Conservation (phyloP, 2,888 invertebrate genomes). For the Margaritifera margaritifera region DNA sequence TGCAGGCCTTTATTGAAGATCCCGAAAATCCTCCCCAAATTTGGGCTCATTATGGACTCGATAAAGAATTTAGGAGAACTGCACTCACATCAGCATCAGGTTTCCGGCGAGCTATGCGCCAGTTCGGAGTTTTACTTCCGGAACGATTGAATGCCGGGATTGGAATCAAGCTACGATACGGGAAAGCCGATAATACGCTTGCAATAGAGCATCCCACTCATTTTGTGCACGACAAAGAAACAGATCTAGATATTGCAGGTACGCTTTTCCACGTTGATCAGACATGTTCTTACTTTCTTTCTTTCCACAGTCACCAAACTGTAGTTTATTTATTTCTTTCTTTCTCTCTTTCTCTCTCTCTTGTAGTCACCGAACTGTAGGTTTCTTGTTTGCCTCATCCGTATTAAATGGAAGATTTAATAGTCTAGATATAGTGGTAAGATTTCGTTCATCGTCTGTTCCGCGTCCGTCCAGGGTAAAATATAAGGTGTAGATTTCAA, state of each 20-base stretch:
- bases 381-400: too few relatives aligned
- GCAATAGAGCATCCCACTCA: conserved; percentile 47
- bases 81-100: conserved; percentile 30
- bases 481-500: too few relatives aligned
- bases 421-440: too few relatives aligned
- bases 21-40: conserved; percentile 45
- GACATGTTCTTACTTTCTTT: neutral
- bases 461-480: too few relatives aligned
- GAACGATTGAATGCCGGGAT: conserved; percentile 47
- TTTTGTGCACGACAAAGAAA: conserved; percentile 35
- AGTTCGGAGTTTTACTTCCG: conserved; percentile 59
- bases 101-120: conserved; percentile 50
- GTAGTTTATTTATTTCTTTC: too few relatives aligned
- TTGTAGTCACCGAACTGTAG: too few relatives aligned
- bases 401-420: too few relatives aligned
- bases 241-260: conserved; percentile 55
- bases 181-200: conserved; percentile 18
- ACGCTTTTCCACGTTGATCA: neutral
- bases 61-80: conserved; percentile 31
- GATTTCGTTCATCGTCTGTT: too few relatives aligned
- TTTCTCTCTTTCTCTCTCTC: too few relatives aligned
- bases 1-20: conserved; percentile 56
- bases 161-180: conserved; percentile 37
- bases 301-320: neutral
- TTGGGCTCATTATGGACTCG: conserved; percentile 56